phyloP scores from a whole-genome alignment of 2,113 vertebrate genomes.

The Formicarius rufipectus region DNA sequence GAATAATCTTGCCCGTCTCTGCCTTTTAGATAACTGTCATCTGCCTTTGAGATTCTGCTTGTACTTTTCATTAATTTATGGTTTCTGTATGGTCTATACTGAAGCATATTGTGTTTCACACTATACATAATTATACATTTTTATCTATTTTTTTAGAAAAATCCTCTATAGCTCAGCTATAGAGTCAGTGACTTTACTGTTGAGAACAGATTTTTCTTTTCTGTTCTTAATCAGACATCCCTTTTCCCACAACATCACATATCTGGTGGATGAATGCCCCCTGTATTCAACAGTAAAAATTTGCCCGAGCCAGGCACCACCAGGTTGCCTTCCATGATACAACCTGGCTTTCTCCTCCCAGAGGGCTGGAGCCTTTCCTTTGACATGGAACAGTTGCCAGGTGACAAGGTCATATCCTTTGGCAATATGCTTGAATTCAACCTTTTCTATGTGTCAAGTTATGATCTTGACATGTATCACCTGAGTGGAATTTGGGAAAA shows the following conservation, averaged over 20 bases:
- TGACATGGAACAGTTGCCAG: background rate
- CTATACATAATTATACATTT: no score
- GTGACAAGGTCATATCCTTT: background rate
- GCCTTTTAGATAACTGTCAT: background rate
- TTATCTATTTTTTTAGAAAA: background rate
- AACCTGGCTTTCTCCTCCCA: background rate
- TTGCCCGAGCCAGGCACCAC: background rate
- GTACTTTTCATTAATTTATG: background rate
- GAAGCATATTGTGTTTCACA: background rate
- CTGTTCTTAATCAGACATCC: background rate
- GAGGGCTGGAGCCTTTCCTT: background rate
- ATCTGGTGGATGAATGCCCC: fast-evolving
- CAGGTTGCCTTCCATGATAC: background rate
- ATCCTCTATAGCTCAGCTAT: background rate
- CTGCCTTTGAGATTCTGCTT: background rate
- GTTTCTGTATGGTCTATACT: background rate
- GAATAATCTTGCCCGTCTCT: background rate
- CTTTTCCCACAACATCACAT: background rate
- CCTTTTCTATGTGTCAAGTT: background rate
- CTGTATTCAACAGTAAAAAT: background rate
- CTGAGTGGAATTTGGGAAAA: background rate
- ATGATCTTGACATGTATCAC: background rate
- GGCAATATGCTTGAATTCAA: background rate
- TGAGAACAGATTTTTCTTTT: background rate
- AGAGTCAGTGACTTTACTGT: background rate